Evolutionary conservation across 2,113 vertebrate species (phyloP), one percentile per base, ranked within the genome.

Genomic region (Solenodon paradoxus): DNA sequence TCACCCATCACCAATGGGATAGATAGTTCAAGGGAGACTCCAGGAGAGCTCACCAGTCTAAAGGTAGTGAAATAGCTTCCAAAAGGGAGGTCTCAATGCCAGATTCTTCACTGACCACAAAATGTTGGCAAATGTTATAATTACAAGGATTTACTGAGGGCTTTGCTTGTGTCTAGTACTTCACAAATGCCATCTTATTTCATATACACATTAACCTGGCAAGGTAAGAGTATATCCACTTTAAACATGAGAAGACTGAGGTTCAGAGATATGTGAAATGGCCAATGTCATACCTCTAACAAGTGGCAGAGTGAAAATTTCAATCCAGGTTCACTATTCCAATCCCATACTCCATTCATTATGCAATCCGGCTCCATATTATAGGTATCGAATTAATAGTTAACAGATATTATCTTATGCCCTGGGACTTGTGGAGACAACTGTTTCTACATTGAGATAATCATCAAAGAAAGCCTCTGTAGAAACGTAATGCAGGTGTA

Each of bases 161-260:
- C 7, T 87, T 89, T 64, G 61, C n/a, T 57, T 88, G 10, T 51
- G 64, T 13, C 87, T 74, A 87, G 30, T 10, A 66, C 47, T 72
- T 95, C 30, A 92, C 11, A 53, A 92, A 47, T 84, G 69, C 12
- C 68, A 42, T 74, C 57, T 66, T 64, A 80, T 20, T 80, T 95
- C 71, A 74, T 49, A 64, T 13, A 72, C n/a, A 45, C 30, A 17
- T 74, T 53, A 71, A 69, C 13, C 68, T 57, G n/a, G 9, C 47
- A 82, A 95, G 5, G 13, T 63, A 71, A 96, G 55, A 83, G 64
- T 45, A 35, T 72, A 61, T 93, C 20, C 59, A 51, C 77, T 92
- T 86, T 63, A 68, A 51, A 86, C 87, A 85, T 77, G 42, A 93
- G 57, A 93, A 90, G n/a, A 86, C 35, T 88, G 22, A n/a, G 28